phyloP scores from a whole-genome alignment of 2,113 vertebrate species.

The Toxotes chatareus region DNA sequence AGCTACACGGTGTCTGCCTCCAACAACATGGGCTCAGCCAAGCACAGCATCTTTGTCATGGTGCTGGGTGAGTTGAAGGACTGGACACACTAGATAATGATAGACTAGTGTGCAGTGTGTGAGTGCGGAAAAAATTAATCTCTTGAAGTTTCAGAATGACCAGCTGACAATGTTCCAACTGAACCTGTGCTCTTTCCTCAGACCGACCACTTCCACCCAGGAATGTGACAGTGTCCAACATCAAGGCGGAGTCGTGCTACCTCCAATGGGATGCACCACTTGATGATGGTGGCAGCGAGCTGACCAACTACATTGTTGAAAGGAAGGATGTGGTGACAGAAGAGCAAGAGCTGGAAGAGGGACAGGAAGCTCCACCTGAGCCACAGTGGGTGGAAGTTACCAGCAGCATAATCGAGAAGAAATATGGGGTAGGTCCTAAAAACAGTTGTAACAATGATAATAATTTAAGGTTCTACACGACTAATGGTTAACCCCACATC shows the following conservation, averaged over 20 bases:
- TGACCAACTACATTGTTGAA: constrained; percentile 96
- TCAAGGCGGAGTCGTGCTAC: constrained; percentile 93
- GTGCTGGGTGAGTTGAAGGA: constrained; percentile 88
- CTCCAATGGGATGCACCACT: constrained; percentile 92
- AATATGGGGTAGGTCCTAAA: constrained; percentile 87
- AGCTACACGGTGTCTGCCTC: constrained; percentile 90
- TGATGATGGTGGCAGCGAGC: constrained; percentile 95
- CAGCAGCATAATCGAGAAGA: constrained; percentile 89
- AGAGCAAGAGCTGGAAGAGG: constrained; percentile 71
- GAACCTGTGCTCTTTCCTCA: constrained; percentile 55
- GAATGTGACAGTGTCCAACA: constrained; percentile 91
- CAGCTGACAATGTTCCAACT: neutral
- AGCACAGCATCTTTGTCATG: constrained; percentile 88
- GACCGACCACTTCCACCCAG: constrained; percentile 96
- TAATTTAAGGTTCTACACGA: neutral
- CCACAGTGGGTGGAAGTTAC: constrained; percentile 93
- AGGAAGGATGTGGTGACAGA: constrained; percentile 84
- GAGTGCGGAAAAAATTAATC: neutral
- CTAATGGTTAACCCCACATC: neutral
- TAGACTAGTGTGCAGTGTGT: neutral
- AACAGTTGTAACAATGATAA: neutral
- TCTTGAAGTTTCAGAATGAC: neutral
- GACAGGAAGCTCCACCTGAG: constrained; percentile 76
- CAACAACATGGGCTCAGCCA: constrained; percentile 92
- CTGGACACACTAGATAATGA: neutral